Evolutionary conservation across 2,888 invertebrate species (phyloP).

Genomic region (Parascotia fuliginaria): DNA sequence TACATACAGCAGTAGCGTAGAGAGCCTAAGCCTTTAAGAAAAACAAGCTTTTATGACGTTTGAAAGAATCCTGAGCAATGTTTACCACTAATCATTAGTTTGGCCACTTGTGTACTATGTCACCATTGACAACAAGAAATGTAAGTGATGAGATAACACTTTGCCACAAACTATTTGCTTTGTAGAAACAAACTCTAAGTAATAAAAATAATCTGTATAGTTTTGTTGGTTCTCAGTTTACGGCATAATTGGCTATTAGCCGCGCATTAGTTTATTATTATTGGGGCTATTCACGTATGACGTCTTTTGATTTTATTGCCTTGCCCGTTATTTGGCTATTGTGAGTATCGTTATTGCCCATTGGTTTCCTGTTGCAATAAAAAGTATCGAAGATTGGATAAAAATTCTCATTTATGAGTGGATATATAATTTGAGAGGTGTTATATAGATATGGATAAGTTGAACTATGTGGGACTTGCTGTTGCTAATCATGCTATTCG

Average conservation of each 20-base stretch:
- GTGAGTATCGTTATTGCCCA: slow-evolving; percentile 12
- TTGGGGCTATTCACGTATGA: slow-evolving; percentile 30
- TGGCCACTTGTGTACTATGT: no score
- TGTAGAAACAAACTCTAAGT: neutral
- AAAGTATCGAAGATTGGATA: neutral
- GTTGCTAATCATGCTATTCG: no score
- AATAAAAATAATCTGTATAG: slow-evolving; percentile 42
- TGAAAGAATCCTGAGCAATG: no score
- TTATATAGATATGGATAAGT: no score
- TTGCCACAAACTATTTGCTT: neutral
- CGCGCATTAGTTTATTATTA: slow-evolving; percentile 42
- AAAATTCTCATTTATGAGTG: neutral
- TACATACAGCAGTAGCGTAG: no score
- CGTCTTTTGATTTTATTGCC: slow-evolving; percentile 28
- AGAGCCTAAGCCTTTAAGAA: no score
- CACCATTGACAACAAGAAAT: no score
- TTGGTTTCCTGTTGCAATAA: slow-evolving; percentile 7
- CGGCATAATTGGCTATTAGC: slow-evolving; percentile 53
- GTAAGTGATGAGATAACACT: no score
- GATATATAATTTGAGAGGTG: no score
- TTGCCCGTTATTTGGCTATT: slow-evolving; percentile 18
- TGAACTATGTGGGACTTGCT: no score
- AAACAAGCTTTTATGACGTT: no score
- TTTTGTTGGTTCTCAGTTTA: slow-evolving; percentile 45
- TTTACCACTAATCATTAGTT: no score